A percentile compares a stretch with the other conserved stretches of the same genome.
phyloP scores from a whole-genome alignment of 2,113 vertebrate genomes.

The Rhea americana region DNA sequence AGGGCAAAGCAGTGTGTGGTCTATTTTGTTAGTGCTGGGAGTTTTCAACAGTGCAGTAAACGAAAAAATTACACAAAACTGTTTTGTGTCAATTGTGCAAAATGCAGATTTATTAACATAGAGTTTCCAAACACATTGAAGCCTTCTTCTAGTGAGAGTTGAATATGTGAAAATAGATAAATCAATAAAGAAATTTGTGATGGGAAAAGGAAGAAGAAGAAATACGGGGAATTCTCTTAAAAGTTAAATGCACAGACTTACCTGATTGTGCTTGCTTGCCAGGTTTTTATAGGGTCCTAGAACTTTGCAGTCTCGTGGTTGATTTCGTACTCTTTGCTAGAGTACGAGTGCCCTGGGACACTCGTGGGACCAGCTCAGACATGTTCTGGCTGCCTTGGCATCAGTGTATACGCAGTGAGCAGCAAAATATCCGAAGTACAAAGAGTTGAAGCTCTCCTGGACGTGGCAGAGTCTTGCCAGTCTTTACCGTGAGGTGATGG shows the following conservation, averaged over 20 bases:
- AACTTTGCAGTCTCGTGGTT: background rate
- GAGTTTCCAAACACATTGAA: background rate
- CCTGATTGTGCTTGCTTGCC: background rate
- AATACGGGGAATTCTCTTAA: background rate
- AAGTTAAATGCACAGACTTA: background rate
- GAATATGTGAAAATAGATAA: background rate
- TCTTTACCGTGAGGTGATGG: background rate
- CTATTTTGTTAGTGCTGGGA: background rate
- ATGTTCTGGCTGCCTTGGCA: background rate
- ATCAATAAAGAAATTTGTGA: background rate
- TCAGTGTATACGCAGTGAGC: background rate
- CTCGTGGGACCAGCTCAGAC: accelerated
- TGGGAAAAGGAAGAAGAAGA: background rate
- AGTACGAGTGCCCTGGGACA: too few relatives aligned
- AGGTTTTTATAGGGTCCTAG: background rate
- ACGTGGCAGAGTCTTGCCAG: background rate
- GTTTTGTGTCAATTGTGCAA: background rate
- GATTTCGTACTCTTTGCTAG: background rate
- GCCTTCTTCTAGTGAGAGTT: background rate
- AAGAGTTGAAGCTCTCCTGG: background rate
- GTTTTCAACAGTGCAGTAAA: background rate
- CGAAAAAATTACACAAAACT: background rate
- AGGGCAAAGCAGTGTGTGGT: background rate
- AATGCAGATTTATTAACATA: background rate
- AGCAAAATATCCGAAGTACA: background rate